Evolutionary conservation across 2,113 vertebrate genomes (phyloP), one percentile per base, ranked within the genome.

Genomic region (Paedocypris sp.): DNA sequence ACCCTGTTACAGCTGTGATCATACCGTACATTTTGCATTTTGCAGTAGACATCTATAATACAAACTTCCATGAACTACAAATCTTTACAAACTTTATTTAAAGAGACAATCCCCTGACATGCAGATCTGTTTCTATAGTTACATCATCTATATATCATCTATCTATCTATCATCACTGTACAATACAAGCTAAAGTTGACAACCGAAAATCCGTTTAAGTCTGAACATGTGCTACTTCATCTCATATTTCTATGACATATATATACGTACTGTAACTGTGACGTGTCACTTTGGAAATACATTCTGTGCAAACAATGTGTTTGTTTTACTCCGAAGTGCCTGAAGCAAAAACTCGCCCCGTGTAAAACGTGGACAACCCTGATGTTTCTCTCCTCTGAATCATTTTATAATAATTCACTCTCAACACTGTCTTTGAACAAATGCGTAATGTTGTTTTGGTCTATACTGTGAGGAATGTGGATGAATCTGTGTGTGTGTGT

Each of bases 261-360:
- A 23, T 50, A 15, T 29, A 31, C n/a, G n/a, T n/a, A n/a, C n/a
- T n/a, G n/a, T n/a, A n/a, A n/a, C n/a, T n/a, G n/a, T n/a, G n/a
- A n/a, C n/a, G n/a, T n/a, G n/a, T n/a, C n/a, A n/a, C n/a, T n/a
- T n/a, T n/a, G n/a, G n/a, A n/a, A n/a, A n/a, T n/a, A n/a, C n/a
- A n/a, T n/a, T n/a, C 16, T 70, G 75, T 77, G 72, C 50, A 77
- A 79, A 70, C 76, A 67, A 52, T 53, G 6, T n/a, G n/a, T n/a
- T n/a, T n/a, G n/a, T n/a, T n/a, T n/a, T n/a, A n/a, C n/a, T n/a
- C n/a, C n/a, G n/a, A n/a, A n/a, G n/a, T n/a, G n/a, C n/a, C n/a
- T n/a, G n/a, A n/a, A n/a, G n/a, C n/a, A n/a, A n/a, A n/a, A n/a
- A n/a, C n/a, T n/a, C n/a, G n/a, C n/a, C n/a, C n/a, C n/a, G n/a